Evolutionary conservation across 1,140 invertebrate species (phyloP).

Genomic region (Whitmania pigra): DNA sequence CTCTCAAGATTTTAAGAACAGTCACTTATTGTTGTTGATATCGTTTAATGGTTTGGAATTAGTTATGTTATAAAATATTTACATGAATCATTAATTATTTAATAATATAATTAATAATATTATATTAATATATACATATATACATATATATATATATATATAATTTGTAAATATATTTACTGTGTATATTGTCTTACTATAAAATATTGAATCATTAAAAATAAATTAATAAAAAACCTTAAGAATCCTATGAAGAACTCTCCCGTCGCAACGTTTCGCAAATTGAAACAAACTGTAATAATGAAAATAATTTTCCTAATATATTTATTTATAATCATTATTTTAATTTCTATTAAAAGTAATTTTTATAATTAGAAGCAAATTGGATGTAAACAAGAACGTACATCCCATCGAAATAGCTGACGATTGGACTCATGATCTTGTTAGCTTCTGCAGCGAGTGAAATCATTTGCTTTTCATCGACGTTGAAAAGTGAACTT

Average conservation of each 20-base stretch:
- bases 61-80: too few relatives aligned
- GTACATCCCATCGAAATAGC: conserved; percentile 70
- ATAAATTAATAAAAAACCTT: conserved; percentile 49
- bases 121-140: neutral
- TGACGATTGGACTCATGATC: conserved; percentile 89
- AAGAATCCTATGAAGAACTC: conserved; percentile 87
- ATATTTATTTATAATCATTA: neutral
- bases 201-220: too few relatives aligned
- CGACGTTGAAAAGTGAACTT: conserved; percentile 49
- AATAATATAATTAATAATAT: too few relatives aligned
- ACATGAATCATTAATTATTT: too few relatives aligned
- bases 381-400: neutral
- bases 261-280: conserved; percentile 95
- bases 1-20: too few relatives aligned
- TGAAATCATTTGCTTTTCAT: conserved; percentile 53
- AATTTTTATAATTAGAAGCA: too few relatives aligned
- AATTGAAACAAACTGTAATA: conserved; percentile 71
- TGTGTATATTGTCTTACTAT: too few relatives aligned
- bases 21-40: too few relatives aligned
- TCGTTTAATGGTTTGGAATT: too few relatives aligned
- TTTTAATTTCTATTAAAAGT: neutral
- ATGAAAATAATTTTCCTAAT: neutral
- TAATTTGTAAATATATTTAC: too few relatives aligned
- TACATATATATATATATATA: conserved; percentile 10
- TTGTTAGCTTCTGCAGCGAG: conserved; percentile 63